Evolutionary conservation across 2,888 invertebrate genomes (phyloP).

Genomic region (Aphodius granarius): DNA sequence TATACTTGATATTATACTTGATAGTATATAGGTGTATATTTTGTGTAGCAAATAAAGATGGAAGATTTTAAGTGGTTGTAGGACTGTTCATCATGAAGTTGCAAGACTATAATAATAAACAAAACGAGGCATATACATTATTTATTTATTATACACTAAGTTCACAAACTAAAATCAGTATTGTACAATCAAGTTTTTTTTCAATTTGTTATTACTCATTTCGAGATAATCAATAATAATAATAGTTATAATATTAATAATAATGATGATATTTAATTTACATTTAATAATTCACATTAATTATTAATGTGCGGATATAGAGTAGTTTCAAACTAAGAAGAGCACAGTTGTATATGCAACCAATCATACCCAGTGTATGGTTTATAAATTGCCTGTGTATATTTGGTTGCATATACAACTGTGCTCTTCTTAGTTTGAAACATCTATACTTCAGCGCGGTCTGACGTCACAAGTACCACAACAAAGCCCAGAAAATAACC

Average conservation of each 20-base stretch:
- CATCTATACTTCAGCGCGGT: background rate
- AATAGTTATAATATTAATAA: background rate
- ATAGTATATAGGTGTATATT: background rate
- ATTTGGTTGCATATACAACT: conserved; percentile 8
- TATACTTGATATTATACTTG: background rate
- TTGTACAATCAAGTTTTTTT: conserved; percentile 47
- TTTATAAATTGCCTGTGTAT: too few relatives aligned
- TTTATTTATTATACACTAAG: conserved; percentile 50
- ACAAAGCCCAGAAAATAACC: background rate
- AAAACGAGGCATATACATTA: conserved; percentile 43
- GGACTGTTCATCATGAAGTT: too few relatives aligned
- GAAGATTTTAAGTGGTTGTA: background rate
- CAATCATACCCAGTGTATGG: too few relatives aligned
- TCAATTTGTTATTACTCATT: conserved; percentile 30
- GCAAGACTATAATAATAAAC: background rate
- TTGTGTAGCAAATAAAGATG: background rate
- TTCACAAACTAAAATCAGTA: conserved; percentile 52
- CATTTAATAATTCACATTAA: background rate
- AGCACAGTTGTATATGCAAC: too few relatives aligned
- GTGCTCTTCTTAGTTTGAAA: background rate
- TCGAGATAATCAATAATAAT: conserved; percentile 22
- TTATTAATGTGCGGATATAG: conserved; percentile 21
- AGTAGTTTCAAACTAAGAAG: too few relatives aligned
- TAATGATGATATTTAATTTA: background rate
- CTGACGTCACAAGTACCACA: background rate